Evolutionary conservation across 2,888 invertebrate species (phyloP), one percentile per base, ranked within the genome.

Genomic region (Pinctada fucata): DNA sequence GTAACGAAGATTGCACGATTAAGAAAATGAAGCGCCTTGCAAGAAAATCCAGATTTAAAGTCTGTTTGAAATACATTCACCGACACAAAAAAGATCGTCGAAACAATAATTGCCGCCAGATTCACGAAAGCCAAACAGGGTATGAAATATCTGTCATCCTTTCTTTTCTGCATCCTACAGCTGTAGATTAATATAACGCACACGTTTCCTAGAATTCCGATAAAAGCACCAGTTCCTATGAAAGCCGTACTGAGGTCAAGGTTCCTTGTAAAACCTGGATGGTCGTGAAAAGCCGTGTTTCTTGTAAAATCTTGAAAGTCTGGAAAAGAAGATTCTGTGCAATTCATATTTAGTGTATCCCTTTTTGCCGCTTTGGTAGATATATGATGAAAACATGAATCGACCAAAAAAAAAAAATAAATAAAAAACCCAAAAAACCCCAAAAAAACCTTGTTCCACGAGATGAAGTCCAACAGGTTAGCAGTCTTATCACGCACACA

Each of bases 1-100:
- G 65, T 50, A 4, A 74, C 10, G 8, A 45, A 74, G 5, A 50
- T 65, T 49, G 31, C 50, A 13, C 74, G 74, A n/a, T 47, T 74
- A 3, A 66, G 50, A 51, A 50, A 74, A 51, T 74, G 65, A n/a
- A 74, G 74, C 2, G 49, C 13, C 16, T 74, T 74, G 50, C 74
- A 74, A 8, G 63, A 1, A 3, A 63, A 13, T 8, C 8, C 10
- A 16, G 74, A 74, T 45, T 65, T 50, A 13, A 65, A 74, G 16
- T 63, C 45, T 16, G 31, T 66, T 3, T 58, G 65, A 13, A 50
- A 3, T 16, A 49, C 13, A 31, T 74, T 74, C 16, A 74, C 16
- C 16, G 74, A 50, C 10, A 74, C 45, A 3, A 66, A 74, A 47
- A 74, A 31, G 3, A 65, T 51, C 3, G 45, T 50, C 8, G 74